Conservation (phyloP, 2,797 vertebrate genomes). For the Synanceia verrucosa region DNA sequence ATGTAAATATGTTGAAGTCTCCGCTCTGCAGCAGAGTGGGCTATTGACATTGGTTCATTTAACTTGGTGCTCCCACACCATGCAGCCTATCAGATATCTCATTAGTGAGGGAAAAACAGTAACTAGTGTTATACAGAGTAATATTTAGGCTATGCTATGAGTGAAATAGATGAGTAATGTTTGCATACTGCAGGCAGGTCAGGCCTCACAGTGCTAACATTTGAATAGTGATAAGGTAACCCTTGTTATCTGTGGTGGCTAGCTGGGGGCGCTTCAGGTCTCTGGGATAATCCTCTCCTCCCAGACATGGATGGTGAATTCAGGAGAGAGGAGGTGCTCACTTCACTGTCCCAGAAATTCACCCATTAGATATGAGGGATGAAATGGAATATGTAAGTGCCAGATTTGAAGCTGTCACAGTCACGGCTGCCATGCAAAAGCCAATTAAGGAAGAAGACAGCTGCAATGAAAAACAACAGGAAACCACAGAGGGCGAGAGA, state of each 20-base stretch:
- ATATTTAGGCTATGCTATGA: conserved; percentile 14
- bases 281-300: conserved; percentile 45
- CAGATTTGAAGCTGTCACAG: conserved; percentile 58
- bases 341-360: conserved; percentile 53
- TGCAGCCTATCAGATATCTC: conserved; percentile 34
- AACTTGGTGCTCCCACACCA: conserved; percentile 45
- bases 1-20: conserved; percentile 50
- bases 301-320: conserved; percentile 42
- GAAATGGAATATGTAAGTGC: conserved; percentile 62
- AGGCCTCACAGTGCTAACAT: not conserved
- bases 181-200: conserved; percentile 19
- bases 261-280: conserved; percentile 38
- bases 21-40: conserved; percentile 33
- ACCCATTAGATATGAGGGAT: conserved; percentile 57
- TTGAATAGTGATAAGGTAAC: conserved; percentile 21
- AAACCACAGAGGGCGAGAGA: conserved; percentile 29
- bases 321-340: conserved; percentile 28
- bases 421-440: conserved; percentile 55
- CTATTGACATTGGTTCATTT: conserved; percentile 65
- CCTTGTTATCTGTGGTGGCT: conserved; percentile 22
- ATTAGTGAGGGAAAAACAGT: conserved; percentile 56
- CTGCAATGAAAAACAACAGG: conserved; percentile 61
- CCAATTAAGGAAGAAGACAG: conserved; percentile 61
- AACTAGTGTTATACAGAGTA: conserved; percentile 30
- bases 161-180: conserved; percentile 19